A percentile compares a stretch with the other conserved stretches of the same genome.
Evolutionary conservation across 2,797 vertebrate genomes (phyloP).

Genomic region (Pangasius sanitwongsei): DNA sequence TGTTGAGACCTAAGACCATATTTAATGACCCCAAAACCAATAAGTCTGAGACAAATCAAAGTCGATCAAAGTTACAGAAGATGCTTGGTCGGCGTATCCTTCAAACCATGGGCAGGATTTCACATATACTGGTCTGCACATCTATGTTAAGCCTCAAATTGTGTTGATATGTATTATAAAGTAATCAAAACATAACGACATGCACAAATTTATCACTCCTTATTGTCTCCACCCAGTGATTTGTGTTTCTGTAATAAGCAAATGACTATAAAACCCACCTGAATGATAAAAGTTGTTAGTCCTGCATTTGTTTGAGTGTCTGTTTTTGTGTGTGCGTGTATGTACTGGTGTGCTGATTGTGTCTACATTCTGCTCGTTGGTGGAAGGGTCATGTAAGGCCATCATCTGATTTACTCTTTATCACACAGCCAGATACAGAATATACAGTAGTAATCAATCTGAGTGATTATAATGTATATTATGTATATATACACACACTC

Average conservation of each 20-base stretch:
- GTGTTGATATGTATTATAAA: background rate
- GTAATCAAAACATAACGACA: background rate
- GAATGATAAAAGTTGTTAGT: background rate
- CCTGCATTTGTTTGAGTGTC: no score
- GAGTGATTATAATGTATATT: background rate
- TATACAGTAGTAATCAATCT: background rate
- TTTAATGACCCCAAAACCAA: background rate
- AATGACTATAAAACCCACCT: background rate
- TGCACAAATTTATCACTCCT: background rate
- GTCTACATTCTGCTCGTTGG: background rate
- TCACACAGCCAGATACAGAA: conserved; percentile 65
- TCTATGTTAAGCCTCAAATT: background rate
- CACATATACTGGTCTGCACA: background rate
- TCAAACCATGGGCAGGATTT: background rate
- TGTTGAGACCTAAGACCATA: background rate
- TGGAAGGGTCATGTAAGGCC: conserved; percentile 60
- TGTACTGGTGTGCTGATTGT: background rate
- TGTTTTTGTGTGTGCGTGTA: no score
- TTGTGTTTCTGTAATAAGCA: background rate
- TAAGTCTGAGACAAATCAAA: background rate
- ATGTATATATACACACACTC: background rate
- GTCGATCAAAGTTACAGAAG: no score
- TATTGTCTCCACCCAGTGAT: background rate
- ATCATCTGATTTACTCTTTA: conserved; percentile 63
- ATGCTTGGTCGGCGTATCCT: background rate